Evolutionary conservation across 2,888 invertebrate species (phyloP).

Genomic region (Eristalinus sepulchralis): DNA sequence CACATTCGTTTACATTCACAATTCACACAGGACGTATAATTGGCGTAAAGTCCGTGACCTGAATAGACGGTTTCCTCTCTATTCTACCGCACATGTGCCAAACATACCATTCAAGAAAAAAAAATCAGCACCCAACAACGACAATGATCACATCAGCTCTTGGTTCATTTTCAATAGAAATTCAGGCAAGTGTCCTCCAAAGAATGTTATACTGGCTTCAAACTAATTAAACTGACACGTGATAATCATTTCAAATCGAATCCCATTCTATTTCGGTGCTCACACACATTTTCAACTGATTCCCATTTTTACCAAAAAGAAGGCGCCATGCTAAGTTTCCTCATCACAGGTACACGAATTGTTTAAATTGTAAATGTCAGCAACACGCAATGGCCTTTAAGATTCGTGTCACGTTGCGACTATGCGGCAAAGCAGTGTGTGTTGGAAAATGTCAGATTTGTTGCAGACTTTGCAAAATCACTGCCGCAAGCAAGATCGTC

Average conservation of each 20-base stretch:
- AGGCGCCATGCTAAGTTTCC: background rate
- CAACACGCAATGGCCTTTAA: constrained; percentile 2
- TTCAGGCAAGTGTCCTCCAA: background rate
- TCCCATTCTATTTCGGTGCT: background rate
- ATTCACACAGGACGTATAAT: background rate
- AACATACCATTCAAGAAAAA: background rate
- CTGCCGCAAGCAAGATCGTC: background rate
- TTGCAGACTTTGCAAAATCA: background rate
- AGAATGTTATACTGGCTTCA: background rate
- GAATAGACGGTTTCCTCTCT: background rate
- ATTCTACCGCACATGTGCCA: background rate
- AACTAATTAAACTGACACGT: background rate
- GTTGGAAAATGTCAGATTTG: background rate
- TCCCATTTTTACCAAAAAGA: background rate
- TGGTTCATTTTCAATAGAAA: background rate
- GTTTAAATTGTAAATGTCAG: background rate
- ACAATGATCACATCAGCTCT: background rate
- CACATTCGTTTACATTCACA: no score
- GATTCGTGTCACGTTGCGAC: background rate
- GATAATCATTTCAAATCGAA: background rate
- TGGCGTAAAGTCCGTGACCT: background rate
- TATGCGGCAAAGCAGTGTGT: background rate
- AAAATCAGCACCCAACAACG: background rate
- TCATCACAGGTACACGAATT: background rate
- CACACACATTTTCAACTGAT: background rate